Evolutionary conservation across 64 coral and sea anemone genomes (phyloP).

Genomic region (Exaiptasia diaphana): DNA sequence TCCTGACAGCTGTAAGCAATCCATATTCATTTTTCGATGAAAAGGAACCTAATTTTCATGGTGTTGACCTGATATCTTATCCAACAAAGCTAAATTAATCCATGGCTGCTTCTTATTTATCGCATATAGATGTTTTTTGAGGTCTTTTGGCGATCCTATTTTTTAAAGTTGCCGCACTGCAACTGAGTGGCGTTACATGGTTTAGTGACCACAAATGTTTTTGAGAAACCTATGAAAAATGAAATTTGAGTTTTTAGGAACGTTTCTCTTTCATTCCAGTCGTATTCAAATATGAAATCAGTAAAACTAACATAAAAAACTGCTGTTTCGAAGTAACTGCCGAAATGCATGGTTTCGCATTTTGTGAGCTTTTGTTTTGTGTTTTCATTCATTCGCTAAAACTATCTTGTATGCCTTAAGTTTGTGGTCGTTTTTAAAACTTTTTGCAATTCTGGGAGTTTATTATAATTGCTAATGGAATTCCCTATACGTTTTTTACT

Average conservation of each 20-base stretch:
- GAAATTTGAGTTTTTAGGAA: no score
- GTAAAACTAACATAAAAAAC: no score
- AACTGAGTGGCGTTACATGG: not conserved
- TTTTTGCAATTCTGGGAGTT: not conserved
- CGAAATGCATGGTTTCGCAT: no score
- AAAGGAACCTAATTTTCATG: not conserved
- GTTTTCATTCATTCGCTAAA: no score
- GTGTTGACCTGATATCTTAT: not conserved
- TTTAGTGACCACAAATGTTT: not conserved
- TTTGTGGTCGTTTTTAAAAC: no score
- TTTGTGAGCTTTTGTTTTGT: no score
- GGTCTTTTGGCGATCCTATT: not conserved
- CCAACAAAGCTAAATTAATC: not conserved
- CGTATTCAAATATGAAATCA: no score
- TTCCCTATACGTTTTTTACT: no score
- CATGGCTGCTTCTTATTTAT: not conserved
- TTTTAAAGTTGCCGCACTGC: constrained; percentile 15
- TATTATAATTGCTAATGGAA: not conserved
- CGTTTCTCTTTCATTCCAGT: no score
- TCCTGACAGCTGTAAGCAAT: constrained; percentile 3
- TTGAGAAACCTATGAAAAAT: no score
- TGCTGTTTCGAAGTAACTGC: no score
- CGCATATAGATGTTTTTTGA: not conserved
- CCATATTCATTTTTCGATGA: constrained; percentile 10
- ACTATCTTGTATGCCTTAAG: no score